Evolutionary conservation across 2,113 vertebrate genomes (phyloP), one percentile per base, ranked within the genome.

Genomic region (Megaleporinus macrocephalus): DNA sequence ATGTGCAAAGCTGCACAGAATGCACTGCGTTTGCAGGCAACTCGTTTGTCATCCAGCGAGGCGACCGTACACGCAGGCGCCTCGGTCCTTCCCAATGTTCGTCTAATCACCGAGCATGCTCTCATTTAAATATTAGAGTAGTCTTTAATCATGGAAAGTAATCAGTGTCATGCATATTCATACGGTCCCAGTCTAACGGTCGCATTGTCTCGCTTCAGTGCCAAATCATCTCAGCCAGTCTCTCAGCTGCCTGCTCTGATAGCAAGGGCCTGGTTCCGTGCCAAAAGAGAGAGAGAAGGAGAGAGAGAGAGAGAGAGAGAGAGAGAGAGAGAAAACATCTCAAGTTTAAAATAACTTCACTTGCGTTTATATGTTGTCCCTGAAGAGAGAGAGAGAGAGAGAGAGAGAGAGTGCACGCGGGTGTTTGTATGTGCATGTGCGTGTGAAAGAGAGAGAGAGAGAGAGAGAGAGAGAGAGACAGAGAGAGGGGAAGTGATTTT

Each of bases 111-210:
- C 97, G 97, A 97, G 96, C 96, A 96, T 97, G 96, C 96, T 95
- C 97, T 98, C 97, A 99, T 99, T 99, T 99, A 96, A 98, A 99
- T 99, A 99, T 99, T 99, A 99, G 98, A 96, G 98, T 98, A 98
- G 98, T 97, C 97, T 99, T 99, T 99, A 98, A 99, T 99, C 97
- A 98, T 98, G 97, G 99, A 98, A 98, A 97, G 97, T 97, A 98
- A 97, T 97, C 97, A 96, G 95, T 90, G 96, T 98, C 96, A 98
- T 99, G 97, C 97, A 99, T 99, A 99, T 99, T 99, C 98, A 99
- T 99, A 97, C 96, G 94, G 95, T 95, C 93, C 94, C 81, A 91
- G 95, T 95, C 96, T 96, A 96, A 96, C 95, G 95, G 96, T 96
- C 96, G 97, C 96, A 96, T 97, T 96, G 97, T 97, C 96, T 97